Evolutionary conservation across 2,888 invertebrate genomes (phyloP), one percentile per base, ranked within the genome.

Genomic region (Pecten maximus): DNA sequence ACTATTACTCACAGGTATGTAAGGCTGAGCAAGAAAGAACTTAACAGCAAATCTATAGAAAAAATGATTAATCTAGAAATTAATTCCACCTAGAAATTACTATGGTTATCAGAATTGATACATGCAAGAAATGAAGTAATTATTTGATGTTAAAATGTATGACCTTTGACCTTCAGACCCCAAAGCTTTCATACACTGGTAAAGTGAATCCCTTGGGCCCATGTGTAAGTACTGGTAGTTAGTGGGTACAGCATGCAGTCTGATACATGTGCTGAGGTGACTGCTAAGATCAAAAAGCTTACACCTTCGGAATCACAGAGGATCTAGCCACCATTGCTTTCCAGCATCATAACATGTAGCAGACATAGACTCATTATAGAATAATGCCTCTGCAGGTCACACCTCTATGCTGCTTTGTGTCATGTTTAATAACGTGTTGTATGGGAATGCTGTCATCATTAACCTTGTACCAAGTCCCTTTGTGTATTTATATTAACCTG

Each of bases 1-100:
- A 97, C 92, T 97, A 97, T 95, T 98, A 98, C 95, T 96, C 97
- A 90, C 97, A 97, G 96, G 97, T 97, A 93, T 93, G 94, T 74
- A 23, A 74, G 44, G 6, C 44, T 44, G 12, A 12, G 12, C 44
- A n/a, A n/a, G n/a, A n/a, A n/a, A n/a, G n/a, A n/a, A n/a, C n/a
- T n/a, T n/a, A n/a, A n/a, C n/a, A n/a, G n/a, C n/a, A n/a, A n/a
- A n/a, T n/a, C n/a, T n/a, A n/a, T n/a, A n/a, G n/a, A n/a, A n/a
- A n/a, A n/a, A n/a, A n/a, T n/a, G n/a, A n/a, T n/a, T n/a, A n/a
- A n/a, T n/a, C n/a, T n/a, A n/a, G n/a, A n/a, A n/a, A n/a, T n/a
- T n/a, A n/a, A n/a, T n/a, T n/a, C n/a, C n/a, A n/a, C n/a, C n/a
- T n/a, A n/a, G n/a, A n/a, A n/a, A n/a, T n/a, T n/a, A n/a, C n/a